Conservation (phyloP, 2,888 invertebrate genomes). For the Neoaliturus tenellus region DNA sequence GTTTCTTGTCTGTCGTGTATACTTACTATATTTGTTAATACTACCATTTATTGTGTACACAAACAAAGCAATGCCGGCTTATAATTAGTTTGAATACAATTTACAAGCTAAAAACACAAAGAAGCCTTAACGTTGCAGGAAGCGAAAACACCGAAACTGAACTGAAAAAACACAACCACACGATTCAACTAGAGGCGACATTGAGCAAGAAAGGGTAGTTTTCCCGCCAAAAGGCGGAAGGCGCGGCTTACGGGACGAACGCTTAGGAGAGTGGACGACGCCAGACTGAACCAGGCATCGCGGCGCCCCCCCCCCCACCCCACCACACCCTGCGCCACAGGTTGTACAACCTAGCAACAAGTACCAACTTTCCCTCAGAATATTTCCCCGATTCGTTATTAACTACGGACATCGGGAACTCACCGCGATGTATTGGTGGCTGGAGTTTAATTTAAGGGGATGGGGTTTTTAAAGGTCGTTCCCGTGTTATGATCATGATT, state of each 20-base stretch:
- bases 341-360: constrained; percentile 46
- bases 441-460: background rate
- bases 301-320: constrained; percentile 13
- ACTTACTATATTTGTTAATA: no score
- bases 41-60: no score
- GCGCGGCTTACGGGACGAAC: background rate
- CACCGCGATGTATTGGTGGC: background rate
- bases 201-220: constrained; percentile 29
- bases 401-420: background rate
- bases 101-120: background rate
- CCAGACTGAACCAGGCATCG: constrained; percentile 20
- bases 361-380: constrained; percentile 39
- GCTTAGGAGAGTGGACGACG: background rate
- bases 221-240: constrained; percentile 46
- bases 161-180: constrained; percentile 3
- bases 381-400: background rate
- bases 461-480: background rate
- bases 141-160: background rate
- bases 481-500: no score
- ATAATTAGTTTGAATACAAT: no score
- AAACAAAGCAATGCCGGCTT: no score
- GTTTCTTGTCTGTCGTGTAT: no score
- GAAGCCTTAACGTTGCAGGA: background rate
- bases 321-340: constrained; percentile 48
- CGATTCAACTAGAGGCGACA: constrained; percentile 1